Percentiles rank a stretch among this genome's conserved stretches.
Evolutionary conservation across 2,888 invertebrate species (phyloP).

Genomic region (Cephus runcator): DNA sequence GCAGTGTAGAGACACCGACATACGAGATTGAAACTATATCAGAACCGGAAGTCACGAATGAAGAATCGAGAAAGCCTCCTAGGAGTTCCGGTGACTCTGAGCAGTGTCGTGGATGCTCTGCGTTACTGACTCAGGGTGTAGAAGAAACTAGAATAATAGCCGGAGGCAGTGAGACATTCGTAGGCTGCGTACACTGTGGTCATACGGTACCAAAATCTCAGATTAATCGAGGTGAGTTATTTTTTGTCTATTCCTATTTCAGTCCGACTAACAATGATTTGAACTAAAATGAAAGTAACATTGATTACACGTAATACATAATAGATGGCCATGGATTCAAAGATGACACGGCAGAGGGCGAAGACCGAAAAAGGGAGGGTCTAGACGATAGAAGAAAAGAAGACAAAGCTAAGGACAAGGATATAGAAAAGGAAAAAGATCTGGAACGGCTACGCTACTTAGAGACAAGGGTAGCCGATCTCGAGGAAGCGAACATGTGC

Average conservation of each 20-base stretch:
- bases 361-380: constrained; percentile 1
- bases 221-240: not conserved
- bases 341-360: constrained; percentile 20
- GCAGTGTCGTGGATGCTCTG: constrained; percentile 40
- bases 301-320: not conserved
- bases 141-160: constrained; percentile 39
- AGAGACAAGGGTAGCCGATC: constrained; percentile 84
- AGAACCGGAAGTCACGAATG: constrained; percentile 26
- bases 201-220: constrained; percentile 28
- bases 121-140: constrained; percentile 21
- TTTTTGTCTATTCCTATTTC: not conserved
- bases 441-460: constrained; percentile 68
- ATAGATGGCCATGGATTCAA: not conserved
- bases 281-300: not conserved
- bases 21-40: constrained; percentile 34
- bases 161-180: constrained; percentile 35
- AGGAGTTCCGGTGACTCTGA: constrained; percentile 30
- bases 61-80: constrained; percentile 25
- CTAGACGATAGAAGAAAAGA: constrained; percentile 21
- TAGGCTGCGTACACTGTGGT: constrained; percentile 35
- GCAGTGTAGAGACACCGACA: constrained; percentile 25
- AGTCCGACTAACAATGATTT: not conserved
- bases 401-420: constrained; percentile 38
- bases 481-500: constrained; percentile 87
- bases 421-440: constrained; percentile 54